phyloP scores from a whole-genome alignment of 2,888 invertebrate species.

The Automeris io region DNA sequence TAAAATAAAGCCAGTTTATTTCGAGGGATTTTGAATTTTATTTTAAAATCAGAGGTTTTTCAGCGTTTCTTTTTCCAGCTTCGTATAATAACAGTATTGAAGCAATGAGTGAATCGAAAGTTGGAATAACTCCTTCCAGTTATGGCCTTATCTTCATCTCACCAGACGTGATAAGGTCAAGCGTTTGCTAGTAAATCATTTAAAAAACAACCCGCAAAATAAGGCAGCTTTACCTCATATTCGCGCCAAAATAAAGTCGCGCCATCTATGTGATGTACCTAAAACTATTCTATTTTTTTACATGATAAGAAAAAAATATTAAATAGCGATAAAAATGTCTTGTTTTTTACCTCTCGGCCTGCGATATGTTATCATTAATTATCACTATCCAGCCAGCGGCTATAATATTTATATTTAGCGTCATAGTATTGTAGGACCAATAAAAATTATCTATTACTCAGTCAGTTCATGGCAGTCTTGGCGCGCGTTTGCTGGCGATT shows the following conservation, averaged over 20 bases:
- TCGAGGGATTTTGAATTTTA: too few relatives aligned
- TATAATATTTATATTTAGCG: conserved; percentile 7
- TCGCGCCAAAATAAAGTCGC: neutral
- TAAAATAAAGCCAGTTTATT: too few relatives aligned
- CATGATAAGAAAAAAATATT: neutral
- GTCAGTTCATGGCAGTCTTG: conserved; percentile 9
- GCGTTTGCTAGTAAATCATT: too few relatives aligned
- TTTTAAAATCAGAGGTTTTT: too few relatives aligned
- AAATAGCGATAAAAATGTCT: conserved; percentile 9
- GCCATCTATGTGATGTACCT: neutral
- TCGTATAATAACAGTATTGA: too few relatives aligned
- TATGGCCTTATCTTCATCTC: too few relatives aligned
- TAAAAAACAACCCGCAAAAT: too few relatives aligned
- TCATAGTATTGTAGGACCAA: conserved; percentile 7
- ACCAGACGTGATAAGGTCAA: too few relatives aligned
- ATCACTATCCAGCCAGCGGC: conserved; percentile 11
- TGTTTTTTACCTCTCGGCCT: conserved; percentile 9
- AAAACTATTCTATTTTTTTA: neutral
- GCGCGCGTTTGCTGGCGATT: conserved; percentile 8
- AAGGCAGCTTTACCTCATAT: too few relatives aligned
- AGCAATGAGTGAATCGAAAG: too few relatives aligned
- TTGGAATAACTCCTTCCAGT: too few relatives aligned
- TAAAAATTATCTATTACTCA: conserved; percentile 8
- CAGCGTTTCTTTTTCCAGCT: too few relatives aligned
- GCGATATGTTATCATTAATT: conserved; percentile 17